These are phyloP conservation scores for Calypte anna DNA, from an alignment of 2,113 vertebrate genomes.

Conservation along the genomic window DNA sequence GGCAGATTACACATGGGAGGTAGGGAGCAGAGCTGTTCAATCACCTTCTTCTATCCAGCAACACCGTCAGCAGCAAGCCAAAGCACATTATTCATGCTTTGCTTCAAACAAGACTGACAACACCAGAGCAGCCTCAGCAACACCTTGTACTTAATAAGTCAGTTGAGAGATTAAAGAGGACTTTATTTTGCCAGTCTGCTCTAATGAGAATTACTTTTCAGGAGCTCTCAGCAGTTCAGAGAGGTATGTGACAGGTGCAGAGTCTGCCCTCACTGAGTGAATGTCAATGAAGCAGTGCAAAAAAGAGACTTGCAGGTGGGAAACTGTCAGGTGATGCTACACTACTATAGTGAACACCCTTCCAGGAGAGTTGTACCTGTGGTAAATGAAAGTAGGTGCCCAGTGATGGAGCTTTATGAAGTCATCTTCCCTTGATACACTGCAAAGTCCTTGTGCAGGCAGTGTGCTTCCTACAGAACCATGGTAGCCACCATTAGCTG, in stretches of 20 bases:
- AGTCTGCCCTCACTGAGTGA: neutral
- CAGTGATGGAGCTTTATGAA: neutral
- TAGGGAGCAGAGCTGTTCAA: neutral
- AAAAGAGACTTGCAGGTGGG: neutral
- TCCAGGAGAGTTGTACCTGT: neutral
- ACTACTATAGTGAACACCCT: neutral
- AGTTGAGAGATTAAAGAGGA: neutral
- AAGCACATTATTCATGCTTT: neutral
- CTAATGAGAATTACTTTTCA: neutral
- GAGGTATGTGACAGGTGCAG: neutral
- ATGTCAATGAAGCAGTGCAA: neutral
- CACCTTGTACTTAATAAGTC: neutral
- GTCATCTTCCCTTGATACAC: neutral
- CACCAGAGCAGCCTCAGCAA: neutral
- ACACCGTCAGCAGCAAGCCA: neutral
- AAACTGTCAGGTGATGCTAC: neutral
- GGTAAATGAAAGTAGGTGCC: neutral
- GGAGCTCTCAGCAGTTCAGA: neutral
- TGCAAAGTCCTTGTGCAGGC: neutral
- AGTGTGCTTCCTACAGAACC: neutral
- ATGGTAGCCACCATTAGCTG: neutral
- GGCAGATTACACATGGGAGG: neutral
- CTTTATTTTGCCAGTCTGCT: neutral
- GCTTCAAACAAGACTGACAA: constrained; percentile 1
- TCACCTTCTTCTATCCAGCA: neutral